phyloP scores from a whole-genome alignment of 2,113 vertebrate genomes.

The Hippotragus niger region DNA sequence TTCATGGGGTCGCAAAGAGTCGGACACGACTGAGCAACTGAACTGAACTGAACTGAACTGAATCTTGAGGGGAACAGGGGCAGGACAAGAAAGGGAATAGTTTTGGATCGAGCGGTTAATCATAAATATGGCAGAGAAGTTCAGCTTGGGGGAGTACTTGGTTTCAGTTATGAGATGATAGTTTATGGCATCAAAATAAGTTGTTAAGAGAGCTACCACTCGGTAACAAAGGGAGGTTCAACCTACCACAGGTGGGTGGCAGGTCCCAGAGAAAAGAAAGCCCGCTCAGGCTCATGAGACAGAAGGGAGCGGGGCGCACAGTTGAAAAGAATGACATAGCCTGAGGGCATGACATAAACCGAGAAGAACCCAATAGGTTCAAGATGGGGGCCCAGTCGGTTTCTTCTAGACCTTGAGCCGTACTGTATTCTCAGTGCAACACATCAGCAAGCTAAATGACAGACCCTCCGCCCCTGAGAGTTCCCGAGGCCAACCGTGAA shows the following conservation, averaged over 20 bases:
- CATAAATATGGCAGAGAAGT: not conserved
- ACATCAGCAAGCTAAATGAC: not conserved
- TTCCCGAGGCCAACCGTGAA: not conserved
- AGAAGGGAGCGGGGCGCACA: not conserved
- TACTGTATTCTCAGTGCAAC: not conserved
- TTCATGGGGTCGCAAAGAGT: too few relatives aligned
- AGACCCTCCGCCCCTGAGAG: not conserved
- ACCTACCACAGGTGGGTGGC: not conserved
- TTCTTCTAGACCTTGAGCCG: not conserved
- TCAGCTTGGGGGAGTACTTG: not conserved
- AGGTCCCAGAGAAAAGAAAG: not conserved
- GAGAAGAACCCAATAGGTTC: not conserved
- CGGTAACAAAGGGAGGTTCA: not conserved
- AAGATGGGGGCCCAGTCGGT: not conserved
- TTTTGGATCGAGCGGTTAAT: not conserved
- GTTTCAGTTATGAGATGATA: not conserved
- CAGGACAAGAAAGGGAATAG: not conserved
- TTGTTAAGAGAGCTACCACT: not conserved
- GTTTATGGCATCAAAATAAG: not conserved
- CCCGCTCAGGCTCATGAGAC: not conserved
- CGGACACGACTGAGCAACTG: too few relatives aligned
- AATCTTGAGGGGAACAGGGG: not conserved
- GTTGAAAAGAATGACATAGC: not conserved
- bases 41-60: too few relatives aligned
- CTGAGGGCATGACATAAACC: not conserved